A percentile compares a stretch with the other conserved stretches of the same genome.
Evolutionary conservation across 2,797 vertebrate species (phyloP).

Genomic region (Myoxocephalus aenaeus): DNA sequence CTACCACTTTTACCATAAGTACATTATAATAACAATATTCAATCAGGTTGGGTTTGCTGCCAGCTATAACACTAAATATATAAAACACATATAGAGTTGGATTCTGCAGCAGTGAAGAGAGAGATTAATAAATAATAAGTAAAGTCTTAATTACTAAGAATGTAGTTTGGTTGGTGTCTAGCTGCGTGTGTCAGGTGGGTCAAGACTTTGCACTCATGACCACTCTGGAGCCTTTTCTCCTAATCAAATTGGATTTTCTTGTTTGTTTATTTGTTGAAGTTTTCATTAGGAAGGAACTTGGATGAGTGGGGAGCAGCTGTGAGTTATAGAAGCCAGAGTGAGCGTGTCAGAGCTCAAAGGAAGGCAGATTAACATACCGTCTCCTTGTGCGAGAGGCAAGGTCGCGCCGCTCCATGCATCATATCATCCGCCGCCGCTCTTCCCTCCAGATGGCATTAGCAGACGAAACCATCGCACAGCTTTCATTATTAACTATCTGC

Average conservation of each 20-base stretch:
- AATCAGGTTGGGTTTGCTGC: too few relatives aligned
- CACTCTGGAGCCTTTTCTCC: background rate
- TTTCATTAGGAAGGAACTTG: conserved; percentile 29
- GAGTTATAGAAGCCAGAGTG: conserved; percentile 35
- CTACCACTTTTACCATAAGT: too few relatives aligned
- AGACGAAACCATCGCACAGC: conserved; percentile 55
- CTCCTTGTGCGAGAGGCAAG: conserved; percentile 54
- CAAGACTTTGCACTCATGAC: background rate
- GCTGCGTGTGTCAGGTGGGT: background rate
- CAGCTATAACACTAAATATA: too few relatives aligned
- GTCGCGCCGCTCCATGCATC: conserved; percentile 28
- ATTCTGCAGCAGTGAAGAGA: background rate
- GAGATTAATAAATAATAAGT: background rate
- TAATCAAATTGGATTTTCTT: conserved; percentile 10
- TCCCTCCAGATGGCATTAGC: conserved; percentile 62
- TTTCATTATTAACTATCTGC: conserved; percentile 64
- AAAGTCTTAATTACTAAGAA: background rate
- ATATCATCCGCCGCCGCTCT: conserved; percentile 30
- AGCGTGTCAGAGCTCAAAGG: conserved; percentile 14
- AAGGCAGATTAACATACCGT: conserved; percentile 50
- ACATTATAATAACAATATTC: too few relatives aligned
- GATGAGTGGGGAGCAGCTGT: conserved; percentile 38
- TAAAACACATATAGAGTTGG: background rate
- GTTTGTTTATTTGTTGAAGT: background rate
- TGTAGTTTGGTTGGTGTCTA: background rate